Conservation (phyloP, 2,888 invertebrate genomes). For the Archips xylosteana region DNA sequence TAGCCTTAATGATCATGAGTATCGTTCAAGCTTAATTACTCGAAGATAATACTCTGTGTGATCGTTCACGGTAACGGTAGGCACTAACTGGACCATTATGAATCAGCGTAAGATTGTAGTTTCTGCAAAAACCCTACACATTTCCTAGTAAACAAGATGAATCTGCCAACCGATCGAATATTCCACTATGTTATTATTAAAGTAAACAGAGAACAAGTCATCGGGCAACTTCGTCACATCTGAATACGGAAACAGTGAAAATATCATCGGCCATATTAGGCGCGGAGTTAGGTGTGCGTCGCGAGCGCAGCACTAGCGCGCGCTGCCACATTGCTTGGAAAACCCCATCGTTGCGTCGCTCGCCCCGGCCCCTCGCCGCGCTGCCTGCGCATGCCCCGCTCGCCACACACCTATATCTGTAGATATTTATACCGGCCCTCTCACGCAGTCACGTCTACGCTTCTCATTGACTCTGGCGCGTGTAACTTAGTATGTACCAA, state of each 20-base stretch:
- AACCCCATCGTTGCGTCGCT: constrained; percentile 67
- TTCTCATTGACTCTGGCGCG: constrained; percentile 18
- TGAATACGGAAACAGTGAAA: constrained; percentile 68
- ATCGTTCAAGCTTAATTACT: constrained; percentile 22
- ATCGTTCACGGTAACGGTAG: constrained; percentile 7
- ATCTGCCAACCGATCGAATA: background rate
- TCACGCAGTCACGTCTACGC: constrained; percentile 23
- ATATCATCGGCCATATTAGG: constrained; percentile 70
- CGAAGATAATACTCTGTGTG: constrained; percentile 1
- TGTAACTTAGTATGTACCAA: constrained; percentile 3
- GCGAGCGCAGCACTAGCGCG: constrained; percentile 49
- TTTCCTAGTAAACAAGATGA: constrained; percentile 30
- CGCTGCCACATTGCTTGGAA: constrained; percentile 78
- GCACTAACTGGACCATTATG: background rate
- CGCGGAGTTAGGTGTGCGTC: constrained; percentile 57
- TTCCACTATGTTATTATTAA: constrained; percentile 6
- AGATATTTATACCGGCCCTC: constrained; percentile 23
- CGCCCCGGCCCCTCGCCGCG: constrained; percentile 49
- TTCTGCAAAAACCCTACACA: constrained; percentile 23
- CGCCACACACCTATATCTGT: constrained; percentile 40
- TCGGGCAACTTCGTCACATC: constrained; percentile 39
- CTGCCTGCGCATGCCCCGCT: constrained; percentile 44
- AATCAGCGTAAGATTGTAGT: constrained; percentile 2
- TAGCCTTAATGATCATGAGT: constrained; percentile 29
- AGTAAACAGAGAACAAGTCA: constrained; percentile 25